Evolutionary conservation across 2,888 invertebrate genomes (phyloP), one percentile per base, ranked within the genome.

Genomic region (Conchocele bisecta): DNA sequence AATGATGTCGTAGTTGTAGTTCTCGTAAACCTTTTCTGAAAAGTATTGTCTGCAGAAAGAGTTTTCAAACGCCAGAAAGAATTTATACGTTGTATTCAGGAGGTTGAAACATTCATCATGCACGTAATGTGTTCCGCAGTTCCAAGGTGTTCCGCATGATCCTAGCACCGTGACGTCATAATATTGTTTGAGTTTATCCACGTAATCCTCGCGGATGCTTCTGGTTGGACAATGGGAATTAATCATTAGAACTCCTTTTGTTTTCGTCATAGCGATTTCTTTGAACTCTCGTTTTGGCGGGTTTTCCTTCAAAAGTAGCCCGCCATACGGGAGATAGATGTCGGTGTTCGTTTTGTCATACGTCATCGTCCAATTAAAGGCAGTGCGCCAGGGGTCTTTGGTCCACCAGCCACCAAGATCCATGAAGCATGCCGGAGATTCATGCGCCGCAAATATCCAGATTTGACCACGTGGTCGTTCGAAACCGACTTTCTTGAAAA

Each of bases 301-400:
- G 2, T 46, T 59, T 20, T 60, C 26, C n/a, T 51, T 42, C 35
- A 64, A 59, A 20, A 61, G 58, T 26, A 75, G 31, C 24, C 67
- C 67, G 7, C 75, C 75, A 41, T 75, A 75, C 9, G 75, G 75
- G 7, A 71, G 56, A 39, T 44, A 67, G 13, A 75, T 68, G 53
- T 75, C 75, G 6, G 71, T 61, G 28, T 39, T 59, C 9, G 57
- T 39, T 48, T 59, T 71, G 17, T 75, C 71, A 39, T 71, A 71
- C n/a, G 64, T 68, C 75, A 75, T 75, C 1, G 75, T 75, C 70
- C 70, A 75, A 26, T 75, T 75, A 28, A 71, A 75, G n/a, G 64
- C 64, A 11, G 59, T 31, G 1, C 63, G 39, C 73, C 73, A 73
- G 24, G 63, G 58, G 1, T 41, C 53, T 26, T 51, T 41, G n/a